Conservation (phyloP, 2,888 invertebrate species). For the Bhutanitis thaidina region DNA sequence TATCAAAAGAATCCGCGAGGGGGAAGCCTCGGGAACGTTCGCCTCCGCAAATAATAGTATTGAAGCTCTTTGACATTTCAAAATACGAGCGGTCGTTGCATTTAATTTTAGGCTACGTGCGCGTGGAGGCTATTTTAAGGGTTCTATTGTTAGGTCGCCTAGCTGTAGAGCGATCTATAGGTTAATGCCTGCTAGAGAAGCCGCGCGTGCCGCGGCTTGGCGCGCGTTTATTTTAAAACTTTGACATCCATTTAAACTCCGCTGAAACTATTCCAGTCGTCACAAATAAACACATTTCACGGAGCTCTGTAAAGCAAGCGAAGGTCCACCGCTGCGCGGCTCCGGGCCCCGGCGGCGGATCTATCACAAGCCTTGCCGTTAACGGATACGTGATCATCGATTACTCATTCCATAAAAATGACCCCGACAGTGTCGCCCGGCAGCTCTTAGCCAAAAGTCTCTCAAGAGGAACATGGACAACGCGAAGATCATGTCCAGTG, state of each 20-base stretch:
- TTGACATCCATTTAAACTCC: background rate
- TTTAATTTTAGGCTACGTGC: slow-evolving; percentile 15
- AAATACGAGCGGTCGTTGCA: slow-evolving; percentile 14
- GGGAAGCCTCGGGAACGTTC: background rate
- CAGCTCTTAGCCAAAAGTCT: no score
- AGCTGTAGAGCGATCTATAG: slow-evolving; percentile 14
- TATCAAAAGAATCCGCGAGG: background rate
- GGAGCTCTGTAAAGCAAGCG: no score
- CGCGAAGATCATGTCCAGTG: no score
- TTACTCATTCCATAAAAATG: no score
- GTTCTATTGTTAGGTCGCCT: slow-evolving; percentile 18
- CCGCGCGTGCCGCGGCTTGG: slow-evolving; percentile 6
- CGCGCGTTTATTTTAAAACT: slow-evolving; percentile 5
- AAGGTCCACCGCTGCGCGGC: no score
- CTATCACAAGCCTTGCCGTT: no score
- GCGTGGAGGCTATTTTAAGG: slow-evolving; percentile 16
- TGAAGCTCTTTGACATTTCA: slow-evolving; percentile 15
- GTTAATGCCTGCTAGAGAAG: slow-evolving; percentile 14
- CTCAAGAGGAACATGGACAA: no score
- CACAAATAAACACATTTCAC: no score
- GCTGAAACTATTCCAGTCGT: no score
- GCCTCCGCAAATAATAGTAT: slow-evolving; percentile 7
- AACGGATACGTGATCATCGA: no score
- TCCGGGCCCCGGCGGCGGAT: no score
- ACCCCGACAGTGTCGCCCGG: no score